phyloP scores from a whole-genome alignment of 2,888 invertebrate genomes.

The Zeuzera pyrina region DNA sequence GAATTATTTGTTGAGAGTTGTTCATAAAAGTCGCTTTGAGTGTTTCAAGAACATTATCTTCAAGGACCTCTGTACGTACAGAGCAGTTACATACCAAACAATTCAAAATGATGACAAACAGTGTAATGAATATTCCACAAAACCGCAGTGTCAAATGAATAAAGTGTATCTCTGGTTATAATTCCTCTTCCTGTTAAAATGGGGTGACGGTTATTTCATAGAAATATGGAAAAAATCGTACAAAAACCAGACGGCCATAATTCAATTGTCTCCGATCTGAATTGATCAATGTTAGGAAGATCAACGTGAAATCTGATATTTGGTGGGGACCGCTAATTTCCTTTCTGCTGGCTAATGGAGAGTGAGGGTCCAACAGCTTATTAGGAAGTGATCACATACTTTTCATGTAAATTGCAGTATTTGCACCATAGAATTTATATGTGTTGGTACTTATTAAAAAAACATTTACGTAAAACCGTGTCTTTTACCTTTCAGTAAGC shows the following conservation, averaged over 20 bases:
- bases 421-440: too few species aligned
- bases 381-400: too few species aligned
- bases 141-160: conserved; percentile 68
- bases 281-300: conserved; percentile 62
- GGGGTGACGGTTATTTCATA: conserved; percentile 28
- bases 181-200: conserved; percentile 35
- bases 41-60: too few species aligned
- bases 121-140: conserved; percentile 63
- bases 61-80: too few species aligned
- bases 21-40: too few species aligned
- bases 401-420: too few species aligned
- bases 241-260: conserved; percentile 61
- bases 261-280: conserved; percentile 64
- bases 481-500: too few species aligned
- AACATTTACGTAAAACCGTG: too few species aligned
- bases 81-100: too few species aligned
- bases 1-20: too few species aligned
- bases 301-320: conserved; percentile 70
- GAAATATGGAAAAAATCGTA: conserved; percentile 62
- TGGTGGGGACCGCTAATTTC: conserved; percentile 60
- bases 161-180: conserved; percentile 63
- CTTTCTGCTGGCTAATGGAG: conserved; percentile 52
- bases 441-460: too few species aligned
- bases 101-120: conserved; percentile 67
- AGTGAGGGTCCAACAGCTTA: conserved; percentile 40